Conservation (phyloP, 2,888 invertebrate species). For the Leucozona laternaria region DNA sequence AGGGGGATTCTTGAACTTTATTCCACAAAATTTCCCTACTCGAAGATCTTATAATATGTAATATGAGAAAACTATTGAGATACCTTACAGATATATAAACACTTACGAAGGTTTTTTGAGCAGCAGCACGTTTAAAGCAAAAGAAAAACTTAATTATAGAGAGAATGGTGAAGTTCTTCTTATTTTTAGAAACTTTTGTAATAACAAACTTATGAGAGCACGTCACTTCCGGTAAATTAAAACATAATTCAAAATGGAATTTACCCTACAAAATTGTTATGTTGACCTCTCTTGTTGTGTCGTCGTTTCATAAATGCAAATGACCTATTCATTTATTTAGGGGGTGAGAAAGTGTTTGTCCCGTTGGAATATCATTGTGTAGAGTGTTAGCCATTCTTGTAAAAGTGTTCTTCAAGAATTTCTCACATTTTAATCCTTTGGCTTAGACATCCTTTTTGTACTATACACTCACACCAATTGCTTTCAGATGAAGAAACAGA, state of each 20-base stretch:
- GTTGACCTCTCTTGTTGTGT: slow-evolving; percentile 65
- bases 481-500: slow-evolving; percentile 14
- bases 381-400: slow-evolving; percentile 47
- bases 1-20: slow-evolving; percentile 54
- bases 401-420: slow-evolving; percentile 61
- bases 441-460: neutral
- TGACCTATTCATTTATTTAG: slow-evolving; percentile 39
- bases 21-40: neutral
- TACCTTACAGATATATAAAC: neutral
- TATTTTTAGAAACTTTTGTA: slow-evolving; percentile 12
- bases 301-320: slow-evolving; percentile 61
- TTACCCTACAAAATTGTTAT: slow-evolving; percentile 42
- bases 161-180: slow-evolving; percentile 51
- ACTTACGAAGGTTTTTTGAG: neutral
- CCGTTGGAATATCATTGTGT: slow-evolving; percentile 9
- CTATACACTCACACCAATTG: neutral
- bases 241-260: slow-evolving; percentile 55
- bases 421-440: slow-evolving; percentile 32
- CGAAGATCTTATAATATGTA: neutral
- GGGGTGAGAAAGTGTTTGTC: neutral
- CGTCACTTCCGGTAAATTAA: slow-evolving; percentile 62
- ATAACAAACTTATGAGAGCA: slow-evolving; percentile 47
- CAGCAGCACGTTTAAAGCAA: neutral
- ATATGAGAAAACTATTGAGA: neutral
- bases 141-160: slow-evolving; percentile 57